Evolutionary conservation across 2,113 vertebrate species (phyloP).

Genomic region (Phylloscopus trochiloides): DNA sequence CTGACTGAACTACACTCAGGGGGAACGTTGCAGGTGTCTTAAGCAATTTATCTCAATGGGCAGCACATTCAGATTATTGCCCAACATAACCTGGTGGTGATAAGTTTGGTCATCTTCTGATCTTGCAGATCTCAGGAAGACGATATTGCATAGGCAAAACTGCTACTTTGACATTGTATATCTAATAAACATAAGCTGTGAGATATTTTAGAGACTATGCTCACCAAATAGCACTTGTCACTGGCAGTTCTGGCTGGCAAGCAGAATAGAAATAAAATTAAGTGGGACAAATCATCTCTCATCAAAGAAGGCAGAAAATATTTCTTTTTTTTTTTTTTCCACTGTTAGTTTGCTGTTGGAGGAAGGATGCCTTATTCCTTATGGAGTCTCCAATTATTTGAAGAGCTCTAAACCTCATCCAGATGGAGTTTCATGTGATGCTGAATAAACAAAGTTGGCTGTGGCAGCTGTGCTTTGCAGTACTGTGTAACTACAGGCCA

Average conservation of each 20-base stretch:
- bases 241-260: not conserved
- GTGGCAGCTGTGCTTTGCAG: not conserved
- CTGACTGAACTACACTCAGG: not conserved
- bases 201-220: not conserved
- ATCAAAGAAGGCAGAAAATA: not conserved
- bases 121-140: not conserved
- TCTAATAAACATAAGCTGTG: not conserved
- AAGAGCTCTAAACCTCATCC: not conserved
- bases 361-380: not conserved
- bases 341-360: not conserved
- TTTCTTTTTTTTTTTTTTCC: not conserved
- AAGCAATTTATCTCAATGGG: not conserved
- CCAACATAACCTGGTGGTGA: not conserved
- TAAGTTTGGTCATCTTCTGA: not conserved
- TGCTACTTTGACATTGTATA: not conserved
- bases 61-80: not conserved
- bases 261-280: not conserved
- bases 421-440: not conserved
- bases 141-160: not conserved
- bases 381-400: not conserved
- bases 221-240: not conserved
- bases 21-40: not conserved
- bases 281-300: not conserved
- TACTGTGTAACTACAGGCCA: not conserved
- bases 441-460: not conserved